Conservation (phyloP, 2,113 vertebrate genomes). For the Sylvia atricapilla region DNA sequence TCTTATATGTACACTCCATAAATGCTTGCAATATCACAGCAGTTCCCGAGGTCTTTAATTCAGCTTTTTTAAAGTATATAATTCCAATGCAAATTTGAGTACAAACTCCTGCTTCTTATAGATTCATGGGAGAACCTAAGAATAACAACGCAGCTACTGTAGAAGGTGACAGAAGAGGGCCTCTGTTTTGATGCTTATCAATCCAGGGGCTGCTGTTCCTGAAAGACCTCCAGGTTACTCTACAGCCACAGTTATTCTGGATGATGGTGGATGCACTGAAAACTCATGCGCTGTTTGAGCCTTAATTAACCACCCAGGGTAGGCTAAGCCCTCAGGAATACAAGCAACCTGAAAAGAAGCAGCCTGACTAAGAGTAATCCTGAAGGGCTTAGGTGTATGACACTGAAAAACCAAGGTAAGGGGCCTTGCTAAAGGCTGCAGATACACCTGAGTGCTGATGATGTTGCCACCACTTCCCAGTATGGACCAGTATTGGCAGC, state of each 20-base stretch:
- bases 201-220: neutral
- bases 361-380: neutral
- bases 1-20: neutral
- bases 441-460: neutral
- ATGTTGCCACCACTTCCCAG: neutral
- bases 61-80: neutral
- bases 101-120: neutral
- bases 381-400: neutral
- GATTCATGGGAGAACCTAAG: neutral
- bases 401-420: neutral
- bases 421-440: neutral
- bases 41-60: neutral
- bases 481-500: neutral
- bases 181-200: neutral
- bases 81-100: neutral
- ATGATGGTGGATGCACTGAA: neutral
- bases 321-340: neutral
- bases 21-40: neutral
- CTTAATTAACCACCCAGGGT: rapidly evolving
- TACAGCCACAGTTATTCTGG: neutral
- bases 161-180: neutral
- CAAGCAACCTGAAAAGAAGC: neutral
- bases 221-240: neutral
- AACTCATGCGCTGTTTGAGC: neutral
- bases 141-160: neutral